Conservation (phyloP, 2,888 invertebrate genomes). For the Carpatolechia fugitivella region DNA sequence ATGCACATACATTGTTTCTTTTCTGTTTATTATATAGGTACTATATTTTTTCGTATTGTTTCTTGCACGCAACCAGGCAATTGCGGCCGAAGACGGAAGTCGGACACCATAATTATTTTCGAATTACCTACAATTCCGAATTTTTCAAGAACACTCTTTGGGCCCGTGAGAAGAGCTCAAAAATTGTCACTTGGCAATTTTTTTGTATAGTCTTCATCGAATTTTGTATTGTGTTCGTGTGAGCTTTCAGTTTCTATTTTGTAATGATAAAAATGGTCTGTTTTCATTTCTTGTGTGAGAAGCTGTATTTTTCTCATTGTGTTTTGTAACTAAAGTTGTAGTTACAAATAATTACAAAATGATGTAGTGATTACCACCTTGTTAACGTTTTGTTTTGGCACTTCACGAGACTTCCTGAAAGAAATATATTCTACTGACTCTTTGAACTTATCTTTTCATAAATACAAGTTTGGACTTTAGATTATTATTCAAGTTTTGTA, state of each 20-base stretch:
- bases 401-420: too few species aligned
- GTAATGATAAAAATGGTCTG: not conserved
- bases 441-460: too few species aligned
- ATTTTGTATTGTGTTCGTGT: constrained; percentile 6
- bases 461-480: too few species aligned
- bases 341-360: not conserved
- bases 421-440: too few species aligned
- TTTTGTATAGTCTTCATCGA: not conserved
- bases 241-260: constrained; percentile 3
- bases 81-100: constrained; percentile 68
- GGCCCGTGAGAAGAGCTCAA: constrained; percentile 6
- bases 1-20: not conserved
- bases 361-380: not conserved
- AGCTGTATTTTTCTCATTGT: not conserved
- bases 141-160: constrained; percentile 31
- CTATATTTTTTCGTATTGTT: constrained; percentile 59
- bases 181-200: constrained; percentile 5
- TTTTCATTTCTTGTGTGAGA: not conserved
- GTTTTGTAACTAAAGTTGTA: not conserved
- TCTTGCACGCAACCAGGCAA: constrained; percentile 65
- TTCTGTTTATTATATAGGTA: constrained; percentile 14
- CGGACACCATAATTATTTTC: constrained; percentile 63
- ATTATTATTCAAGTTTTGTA: too few species aligned
- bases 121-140: constrained; percentile 66
- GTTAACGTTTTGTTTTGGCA: not conserved